Evolutionary conservation across 2,113 vertebrate species (phyloP).

Genomic region (Cygnus buccinator): DNA sequence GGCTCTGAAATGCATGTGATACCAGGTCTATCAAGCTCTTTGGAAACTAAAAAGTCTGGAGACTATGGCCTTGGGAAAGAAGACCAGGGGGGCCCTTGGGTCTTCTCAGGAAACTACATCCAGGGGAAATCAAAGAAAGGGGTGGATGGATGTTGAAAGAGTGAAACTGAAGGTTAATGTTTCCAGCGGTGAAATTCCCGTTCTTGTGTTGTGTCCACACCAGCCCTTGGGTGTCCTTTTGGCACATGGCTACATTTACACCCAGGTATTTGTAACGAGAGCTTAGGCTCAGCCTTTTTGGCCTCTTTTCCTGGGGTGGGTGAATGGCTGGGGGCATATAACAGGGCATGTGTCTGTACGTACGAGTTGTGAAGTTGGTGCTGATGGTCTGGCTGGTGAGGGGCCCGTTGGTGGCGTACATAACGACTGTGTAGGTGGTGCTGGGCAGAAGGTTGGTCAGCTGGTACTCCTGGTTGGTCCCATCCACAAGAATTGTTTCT

Average conservation of each 20-base stretch:
- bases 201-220: background rate
- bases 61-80: background rate
- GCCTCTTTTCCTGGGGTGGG: background rate
- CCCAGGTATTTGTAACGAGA: rapidly evolving
- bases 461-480: slow-evolving; percentile 87
- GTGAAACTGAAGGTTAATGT: background rate
- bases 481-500: slow-evolving; percentile 92
- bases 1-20: background rate
- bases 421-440: slow-evolving; percentile 87
- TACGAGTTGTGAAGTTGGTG: slow-evolving; percentile 93
- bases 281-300: background rate
- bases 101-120: background rate
- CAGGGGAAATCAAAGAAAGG: background rate
- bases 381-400: slow-evolving; percentile 88
- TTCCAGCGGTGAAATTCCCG: background rate
- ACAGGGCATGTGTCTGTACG: slow-evolving; percentile 45
- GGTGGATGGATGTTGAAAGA: background rate
- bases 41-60: background rate
- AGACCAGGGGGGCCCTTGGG: background rate
- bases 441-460: slow-evolving; percentile 87
- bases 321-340: rapidly evolving
- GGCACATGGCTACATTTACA: rapidly evolving
- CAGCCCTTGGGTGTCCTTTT: background rate
- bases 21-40: background rate
- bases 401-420: slow-evolving; percentile 90